Evolutionary conservation across 2,888 invertebrate species (phyloP), one percentile per base, ranked within the genome.

Genomic region (Caenorhabditis panamensis): DNA sequence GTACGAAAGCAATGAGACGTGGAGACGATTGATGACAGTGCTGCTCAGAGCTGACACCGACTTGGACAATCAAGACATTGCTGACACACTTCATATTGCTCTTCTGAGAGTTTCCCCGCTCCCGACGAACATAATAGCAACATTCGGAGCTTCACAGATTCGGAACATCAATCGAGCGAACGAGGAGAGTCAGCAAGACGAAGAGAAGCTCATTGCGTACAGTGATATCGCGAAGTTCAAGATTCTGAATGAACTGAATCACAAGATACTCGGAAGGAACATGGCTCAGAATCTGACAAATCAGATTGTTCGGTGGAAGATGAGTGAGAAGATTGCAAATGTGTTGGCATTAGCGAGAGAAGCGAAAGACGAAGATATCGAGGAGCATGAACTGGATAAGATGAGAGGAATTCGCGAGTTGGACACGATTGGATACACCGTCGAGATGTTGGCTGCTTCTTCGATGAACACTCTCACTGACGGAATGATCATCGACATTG

Each of bases 181-280:
- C 4, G 66, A 66, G 4, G 51, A 51, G 5, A 61, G n/a, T 26
- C 8, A 16, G n/a, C 41, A 20, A 6, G 66, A 66, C 1, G 41
- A 62, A 1, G 66, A 75, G 6, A 28, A 24, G 9, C 0, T 1
- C 4, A 66, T 75, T 28, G 22, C 66, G 16, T 68, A 53, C 18
- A 58, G 37, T 9, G 82, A 82, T 13, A 47, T 79, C 1, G 11
- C 51, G 1, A 73, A 78, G 18, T 64, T 84, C 59, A 69, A 66
- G n/a, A 49, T 63, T n/a, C 31, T 84, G 13, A 63, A 77, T 20
- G 73, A 79, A 4, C 37, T 84, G 36, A 84, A 84, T 59, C 54
- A 56, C 31, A 66, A 68, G 5, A 64, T 83, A 13, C 63, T 81
- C n/a, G 80, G 66, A 4, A 72, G 53, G 16, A 82, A 82, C 6